Evolutionary conservation across 2,113 vertebrate genomes (phyloP), one percentile per base, ranked within the genome.

Genomic region (Blennius ocellaris): DNA sequence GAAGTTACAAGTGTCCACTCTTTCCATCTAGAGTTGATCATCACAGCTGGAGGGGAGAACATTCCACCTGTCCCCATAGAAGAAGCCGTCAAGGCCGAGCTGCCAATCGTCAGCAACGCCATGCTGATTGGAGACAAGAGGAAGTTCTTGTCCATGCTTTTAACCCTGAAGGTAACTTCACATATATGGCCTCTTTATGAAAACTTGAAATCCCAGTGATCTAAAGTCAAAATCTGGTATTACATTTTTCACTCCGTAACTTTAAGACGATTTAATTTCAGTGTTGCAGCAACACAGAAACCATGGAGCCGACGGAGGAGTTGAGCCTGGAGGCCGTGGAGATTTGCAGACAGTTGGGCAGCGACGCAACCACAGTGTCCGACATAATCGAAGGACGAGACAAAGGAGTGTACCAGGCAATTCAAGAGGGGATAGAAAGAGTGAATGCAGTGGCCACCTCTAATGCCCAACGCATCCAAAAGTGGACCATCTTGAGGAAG

Each of bases 21-120:
- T 64, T 53, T 64, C 16, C 55, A 7, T 67, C 55, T 86, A 96
- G 95, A 96, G 84, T 71, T 97, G 16, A 94, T 96, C 75, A 95
- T 97, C 86, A 96, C 96, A 0, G 94, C 96, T 0, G 95, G 95
- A 7, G 96, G 96, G 55, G 96, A 97, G 87, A 97, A 96, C 0
- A 78, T 97, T 45, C 92, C 96, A 14, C 96, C 96, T 0, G 51
- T 96, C 69, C 94, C 93, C 37, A 95, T 95, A 0, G 96, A 97
- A 89, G 94, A 97, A 45, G 93, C 94, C 0, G 93, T 97, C 74
- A 97, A 96, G 78, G 93, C 69, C 11, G 94, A 96, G 59, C 76
- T 96, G n/a, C 93, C 95, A 0, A 92, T 96, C 69, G 71, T 97
- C 63, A 96, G 96, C 76, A 95, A 94, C 0, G 93, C 94, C 73